These are phyloP conservation scores for Drosophila infuscata DNA, from an alignment of 2,888 invertebrate species.

Conservation along the genomic window DNA sequence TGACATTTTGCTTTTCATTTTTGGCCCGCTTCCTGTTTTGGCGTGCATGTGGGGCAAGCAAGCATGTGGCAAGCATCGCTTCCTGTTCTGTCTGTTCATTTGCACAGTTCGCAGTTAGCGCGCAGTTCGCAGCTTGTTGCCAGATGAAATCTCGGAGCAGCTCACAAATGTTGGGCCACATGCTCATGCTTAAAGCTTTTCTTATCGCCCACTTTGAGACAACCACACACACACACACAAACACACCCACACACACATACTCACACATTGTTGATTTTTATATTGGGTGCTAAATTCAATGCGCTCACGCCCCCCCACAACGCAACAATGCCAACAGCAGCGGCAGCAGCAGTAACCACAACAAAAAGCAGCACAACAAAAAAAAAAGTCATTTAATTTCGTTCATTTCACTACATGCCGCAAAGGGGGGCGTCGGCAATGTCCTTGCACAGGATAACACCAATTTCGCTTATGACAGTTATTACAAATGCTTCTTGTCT, in stretches of 20 bases:
- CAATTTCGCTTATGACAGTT: constrained; percentile 81
- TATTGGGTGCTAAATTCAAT: constrained; percentile 75
- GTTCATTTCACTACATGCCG: constrained; percentile 52
- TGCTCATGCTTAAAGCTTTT: constrained; percentile 68
- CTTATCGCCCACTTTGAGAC: constrained; percentile 53
- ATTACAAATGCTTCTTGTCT: constrained; percentile 77
- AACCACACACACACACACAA: constrained; percentile 14
- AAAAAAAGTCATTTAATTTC: constrained; percentile 71
- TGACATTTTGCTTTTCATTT: constrained; percentile 73
- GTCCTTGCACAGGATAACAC: constrained; percentile 72
- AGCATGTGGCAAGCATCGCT: constrained; percentile 3
- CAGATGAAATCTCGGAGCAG: constrained; percentile 63
- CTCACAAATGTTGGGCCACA: constrained; percentile 54
- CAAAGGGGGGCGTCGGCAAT: constrained; percentile 26
- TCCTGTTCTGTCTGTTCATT: constrained; percentile 47
- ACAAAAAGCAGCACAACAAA: constrained; percentile 19
- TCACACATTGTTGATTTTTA: constrained; percentile 70
- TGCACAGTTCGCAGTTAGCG: constrained; percentile 44
- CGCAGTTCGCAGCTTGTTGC: constrained; percentile 54
- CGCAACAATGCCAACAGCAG: constrained; percentile 23
- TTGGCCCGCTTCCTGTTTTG: constrained; percentile 8
- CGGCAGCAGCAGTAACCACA: constrained; percentile 4
- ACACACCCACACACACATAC: constrained; percentile 18
- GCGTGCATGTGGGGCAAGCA: neutral
- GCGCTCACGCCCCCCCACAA: constrained; percentile 32